A percentile compares a stretch with the other conserved stretches of the same genome.
Conservation (phyloP, 2,888 invertebrate species). For the Dynastes maya region DNA sequence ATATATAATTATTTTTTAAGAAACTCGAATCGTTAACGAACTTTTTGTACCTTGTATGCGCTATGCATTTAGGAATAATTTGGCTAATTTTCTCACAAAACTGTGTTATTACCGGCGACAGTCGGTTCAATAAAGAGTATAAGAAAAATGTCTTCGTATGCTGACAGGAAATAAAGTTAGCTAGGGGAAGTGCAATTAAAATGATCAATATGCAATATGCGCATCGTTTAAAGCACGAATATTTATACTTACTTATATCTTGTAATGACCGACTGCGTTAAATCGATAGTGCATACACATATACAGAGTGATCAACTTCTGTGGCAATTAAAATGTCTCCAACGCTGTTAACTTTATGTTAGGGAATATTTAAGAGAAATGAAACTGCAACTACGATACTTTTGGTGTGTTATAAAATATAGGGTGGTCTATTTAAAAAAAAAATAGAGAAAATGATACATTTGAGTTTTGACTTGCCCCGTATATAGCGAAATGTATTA, state of each 20-base stretch:
- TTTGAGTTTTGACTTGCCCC: no score
- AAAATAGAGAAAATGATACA: no score
- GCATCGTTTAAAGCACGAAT: background rate
- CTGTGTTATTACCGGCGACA: slow-evolving; percentile 17
- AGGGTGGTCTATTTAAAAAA: no score
- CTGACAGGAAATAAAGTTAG: slow-evolving; percentile 7
- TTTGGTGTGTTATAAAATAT: no score
- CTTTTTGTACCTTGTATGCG: slow-evolving; percentile 36
- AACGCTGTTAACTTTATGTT: no score
- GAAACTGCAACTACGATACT: no score
- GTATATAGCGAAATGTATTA: no score
- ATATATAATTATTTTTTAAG: slow-evolving; percentile 56
- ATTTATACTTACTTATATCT: background rate
- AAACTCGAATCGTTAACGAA: slow-evolving; percentile 57
- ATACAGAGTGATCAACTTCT: no score
- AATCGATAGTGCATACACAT: no score
- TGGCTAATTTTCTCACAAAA: slow-evolving; percentile 51
- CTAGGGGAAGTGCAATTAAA: background rate
- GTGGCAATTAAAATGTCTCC: no score
- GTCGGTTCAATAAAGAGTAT: background rate
- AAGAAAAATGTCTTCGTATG: slow-evolving; percentile 6
- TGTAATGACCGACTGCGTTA: no score
- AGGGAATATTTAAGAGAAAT: no score
- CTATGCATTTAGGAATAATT: slow-evolving; percentile 51
- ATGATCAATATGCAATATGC: background rate